Percentiles rank a stretch among this genome's conserved stretches.
These are phyloP conservation scores for Sapajus apella DNA, from an alignment of 2,113 vertebrate species.

Conservation along the genomic window DNA sequence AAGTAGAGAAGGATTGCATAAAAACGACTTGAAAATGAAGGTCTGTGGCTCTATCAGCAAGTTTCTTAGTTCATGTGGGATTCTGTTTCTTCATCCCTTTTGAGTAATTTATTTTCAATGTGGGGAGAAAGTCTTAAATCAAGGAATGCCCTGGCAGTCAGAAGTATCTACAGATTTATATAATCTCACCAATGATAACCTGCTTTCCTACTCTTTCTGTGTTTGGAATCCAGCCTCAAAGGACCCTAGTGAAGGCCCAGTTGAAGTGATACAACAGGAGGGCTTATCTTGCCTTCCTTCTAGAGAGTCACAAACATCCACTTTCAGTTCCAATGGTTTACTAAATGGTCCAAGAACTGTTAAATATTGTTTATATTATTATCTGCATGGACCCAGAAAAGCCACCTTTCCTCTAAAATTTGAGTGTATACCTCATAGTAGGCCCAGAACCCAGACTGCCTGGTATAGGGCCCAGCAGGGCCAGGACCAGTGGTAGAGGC, in stretches of 20 bases:
- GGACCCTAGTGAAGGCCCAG: neutral
- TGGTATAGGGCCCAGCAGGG: conserved; percentile 85
- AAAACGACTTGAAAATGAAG: neutral
- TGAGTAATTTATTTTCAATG: neutral
- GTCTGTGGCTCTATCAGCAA: neutral
- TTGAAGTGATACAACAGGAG: neutral
- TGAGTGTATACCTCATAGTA: conserved; percentile 82
- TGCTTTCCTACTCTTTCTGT: neutral
- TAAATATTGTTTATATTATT: neutral
- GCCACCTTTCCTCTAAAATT: neutral
- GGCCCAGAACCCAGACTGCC: conserved; percentile 84
- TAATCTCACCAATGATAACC: neutral
- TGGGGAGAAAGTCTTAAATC: neutral
- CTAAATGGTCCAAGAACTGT: neutral
- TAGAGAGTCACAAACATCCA: neutral
- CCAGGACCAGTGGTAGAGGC: conserved; percentile 85
- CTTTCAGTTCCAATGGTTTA: neutral
- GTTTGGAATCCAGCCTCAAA: neutral
- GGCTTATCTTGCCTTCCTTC: neutral
- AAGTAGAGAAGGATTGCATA: neutral
- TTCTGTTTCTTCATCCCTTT: neutral
- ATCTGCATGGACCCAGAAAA: neutral
- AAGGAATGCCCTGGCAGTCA: neutral
- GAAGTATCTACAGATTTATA: neutral
- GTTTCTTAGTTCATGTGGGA: neutral